Conservation (phyloP, 2,797 vertebrate species). For the Morus bassanus region DNA sequence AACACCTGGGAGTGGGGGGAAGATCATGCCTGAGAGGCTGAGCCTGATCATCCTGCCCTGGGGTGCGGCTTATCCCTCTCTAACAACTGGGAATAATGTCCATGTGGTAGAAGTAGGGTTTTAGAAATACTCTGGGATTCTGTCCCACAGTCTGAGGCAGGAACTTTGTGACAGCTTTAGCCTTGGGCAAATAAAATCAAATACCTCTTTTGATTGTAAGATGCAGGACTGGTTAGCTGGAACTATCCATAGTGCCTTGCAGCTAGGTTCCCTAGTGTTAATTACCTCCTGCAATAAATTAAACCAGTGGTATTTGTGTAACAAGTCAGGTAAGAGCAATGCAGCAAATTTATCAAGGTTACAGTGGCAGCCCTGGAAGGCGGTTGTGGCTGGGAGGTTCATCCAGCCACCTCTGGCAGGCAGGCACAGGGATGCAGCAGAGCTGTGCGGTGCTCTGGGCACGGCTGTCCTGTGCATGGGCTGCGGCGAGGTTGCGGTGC, state of each 20-base stretch:
- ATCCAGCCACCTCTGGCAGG: neutral
- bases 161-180: neutral
- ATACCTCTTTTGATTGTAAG: neutral
- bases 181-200: neutral
- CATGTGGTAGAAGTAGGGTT: neutral
- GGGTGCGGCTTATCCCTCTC: neutral
- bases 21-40: neutral
- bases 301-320: neutral
- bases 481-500: rapidly evolving
- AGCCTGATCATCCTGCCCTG: neutral
- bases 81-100: neutral
- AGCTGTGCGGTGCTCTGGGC: rapidly evolving
- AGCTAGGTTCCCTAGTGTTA: neutral
- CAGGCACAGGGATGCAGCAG: neutral
- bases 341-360: neutral
- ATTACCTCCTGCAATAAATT: neutral
- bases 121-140: neutral
- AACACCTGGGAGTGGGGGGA: neutral
- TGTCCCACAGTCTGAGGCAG: neutral
- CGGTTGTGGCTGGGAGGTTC: neutral
- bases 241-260: neutral
- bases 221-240: neutral
- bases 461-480: neutral
- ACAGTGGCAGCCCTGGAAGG: neutral
- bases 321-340: neutral